Percentiles rank a stretch among this genome's conserved stretches.
Evolutionary conservation across 2,888 invertebrate species (phyloP).

Genomic region (Clanis bilineata): DNA sequence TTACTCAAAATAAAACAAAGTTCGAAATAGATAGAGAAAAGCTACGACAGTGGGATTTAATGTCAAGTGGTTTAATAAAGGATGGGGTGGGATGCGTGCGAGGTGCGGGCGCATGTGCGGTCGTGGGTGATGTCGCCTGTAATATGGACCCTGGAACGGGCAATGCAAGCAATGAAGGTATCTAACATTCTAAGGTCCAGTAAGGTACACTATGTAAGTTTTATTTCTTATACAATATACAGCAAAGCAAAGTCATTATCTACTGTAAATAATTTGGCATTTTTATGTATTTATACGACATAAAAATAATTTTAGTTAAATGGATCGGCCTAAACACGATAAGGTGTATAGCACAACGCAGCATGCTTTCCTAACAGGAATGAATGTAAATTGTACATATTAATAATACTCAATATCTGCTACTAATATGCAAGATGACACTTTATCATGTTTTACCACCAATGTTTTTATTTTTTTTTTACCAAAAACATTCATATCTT

Average conservation of each 20-base stretch:
- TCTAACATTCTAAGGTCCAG: constrained; percentile 73
- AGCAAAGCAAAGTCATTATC: constrained; percentile 75
- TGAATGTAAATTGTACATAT: constrained; percentile 48
- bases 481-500: not conserved
- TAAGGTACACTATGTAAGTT: constrained; percentile 77
- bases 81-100: constrained; percentile 65
- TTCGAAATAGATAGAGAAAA: constrained; percentile 91
- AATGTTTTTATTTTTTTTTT: not conserved
- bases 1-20: constrained; percentile 59
- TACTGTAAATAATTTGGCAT: constrained; percentile 59
- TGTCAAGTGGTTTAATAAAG: constrained; percentile 91
- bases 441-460: constrained; percentile 63
- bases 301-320: constrained; percentile 32
- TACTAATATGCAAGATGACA: constrained; percentile 49
- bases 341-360: constrained; percentile 59
- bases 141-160: constrained; percentile 71
- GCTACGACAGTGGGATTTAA: constrained; percentile 92
- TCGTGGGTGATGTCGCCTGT: constrained; percentile 61
- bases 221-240: constrained; percentile 59
- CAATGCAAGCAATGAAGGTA: constrained; percentile 78
- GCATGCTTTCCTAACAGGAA: constrained; percentile 60
- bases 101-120: constrained; percentile 59
- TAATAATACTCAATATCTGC: constrained; percentile 42
- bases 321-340: constrained; percentile 60
- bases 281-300: constrained; percentile 39